phyloP scores from a whole-genome alignment of 2,797 vertebrate genomes.

The Heliangelus exortis region DNA sequence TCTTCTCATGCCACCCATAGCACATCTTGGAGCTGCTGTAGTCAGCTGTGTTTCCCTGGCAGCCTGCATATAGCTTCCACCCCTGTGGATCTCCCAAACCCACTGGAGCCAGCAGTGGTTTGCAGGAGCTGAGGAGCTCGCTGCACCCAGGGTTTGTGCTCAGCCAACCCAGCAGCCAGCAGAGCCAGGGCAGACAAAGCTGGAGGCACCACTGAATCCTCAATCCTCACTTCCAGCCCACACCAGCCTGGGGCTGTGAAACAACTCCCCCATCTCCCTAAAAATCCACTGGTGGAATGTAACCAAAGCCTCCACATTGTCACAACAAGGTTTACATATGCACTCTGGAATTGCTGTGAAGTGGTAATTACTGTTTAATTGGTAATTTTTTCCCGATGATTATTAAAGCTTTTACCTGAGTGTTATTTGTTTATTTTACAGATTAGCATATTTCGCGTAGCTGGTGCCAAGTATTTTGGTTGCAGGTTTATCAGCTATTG shows the following conservation, averaged over 20 bases:
- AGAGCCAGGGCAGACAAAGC: fast-evolving
- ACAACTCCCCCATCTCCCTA: background rate
- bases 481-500: conserved; percentile 2
- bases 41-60: fast-evolving
- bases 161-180: background rate
- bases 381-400: background rate
- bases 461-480: background rate
- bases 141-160: fast-evolving
- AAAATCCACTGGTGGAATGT: background rate
- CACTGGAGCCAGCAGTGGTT: background rate
- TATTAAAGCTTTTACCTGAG: conserved; percentile 29
- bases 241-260: background rate
- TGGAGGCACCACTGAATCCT: fast-evolving
- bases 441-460: conserved; percentile 18
- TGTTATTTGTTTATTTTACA: conserved; percentile 22
- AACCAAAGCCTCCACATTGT: background rate
- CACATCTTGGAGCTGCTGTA: fast-evolving
- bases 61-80: fast-evolving
- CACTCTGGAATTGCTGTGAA: background rate
- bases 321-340: conserved; percentile 4
- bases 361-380: background rate
- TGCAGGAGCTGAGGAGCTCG: background rate
- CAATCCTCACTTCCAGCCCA: background rate
- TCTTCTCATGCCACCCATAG: fast-evolving
- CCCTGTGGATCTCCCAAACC: fast-evolving